Conservation (phyloP, 2,113 vertebrate genomes). For the Chinchilla lanigera region DNA sequence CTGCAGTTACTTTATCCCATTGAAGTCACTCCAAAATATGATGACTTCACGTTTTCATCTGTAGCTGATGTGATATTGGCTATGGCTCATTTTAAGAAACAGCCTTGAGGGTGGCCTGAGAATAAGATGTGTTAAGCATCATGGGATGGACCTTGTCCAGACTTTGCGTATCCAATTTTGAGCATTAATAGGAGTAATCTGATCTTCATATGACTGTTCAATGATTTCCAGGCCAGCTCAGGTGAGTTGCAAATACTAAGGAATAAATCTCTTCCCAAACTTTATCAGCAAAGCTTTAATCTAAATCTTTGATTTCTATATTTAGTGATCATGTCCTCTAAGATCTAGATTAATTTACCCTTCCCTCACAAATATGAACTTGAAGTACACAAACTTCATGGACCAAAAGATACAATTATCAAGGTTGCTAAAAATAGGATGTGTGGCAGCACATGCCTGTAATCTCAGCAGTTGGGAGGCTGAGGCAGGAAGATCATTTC, state of each 20-base stretch:
- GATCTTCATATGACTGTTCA: neutral
- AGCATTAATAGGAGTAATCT: slow-evolving; percentile 6
- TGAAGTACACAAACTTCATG: neutral
- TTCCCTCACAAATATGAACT: slow-evolving; percentile 40
- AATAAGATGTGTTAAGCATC: neutral
- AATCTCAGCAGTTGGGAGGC: neutral
- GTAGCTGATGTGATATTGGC: neutral
- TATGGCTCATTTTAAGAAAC: slow-evolving; percentile 11
- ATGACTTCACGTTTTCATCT: slow-evolving; percentile 43
- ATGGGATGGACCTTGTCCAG: neutral
- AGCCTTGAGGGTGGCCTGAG: neutral
- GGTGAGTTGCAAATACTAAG: neutral
- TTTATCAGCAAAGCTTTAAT: neutral
- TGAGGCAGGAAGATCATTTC: neutral
- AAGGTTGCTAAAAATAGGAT: neutral
- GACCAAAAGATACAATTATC: neutral
- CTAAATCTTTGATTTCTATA: slow-evolving; percentile 8
- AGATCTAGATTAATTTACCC: slow-evolving; percentile 5
- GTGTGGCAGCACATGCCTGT: neutral
- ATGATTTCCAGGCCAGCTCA: neutral
- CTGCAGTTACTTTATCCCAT: neutral
- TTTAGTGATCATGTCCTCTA: neutral
- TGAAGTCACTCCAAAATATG: slow-evolving; percentile 40
- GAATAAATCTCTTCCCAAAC: neutral
- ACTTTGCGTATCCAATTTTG: slow-evolving; percentile 9